phyloP scores from a whole-genome alignment of 2,113 vertebrate genomes.

The Pardalotus punctatus region DNA sequence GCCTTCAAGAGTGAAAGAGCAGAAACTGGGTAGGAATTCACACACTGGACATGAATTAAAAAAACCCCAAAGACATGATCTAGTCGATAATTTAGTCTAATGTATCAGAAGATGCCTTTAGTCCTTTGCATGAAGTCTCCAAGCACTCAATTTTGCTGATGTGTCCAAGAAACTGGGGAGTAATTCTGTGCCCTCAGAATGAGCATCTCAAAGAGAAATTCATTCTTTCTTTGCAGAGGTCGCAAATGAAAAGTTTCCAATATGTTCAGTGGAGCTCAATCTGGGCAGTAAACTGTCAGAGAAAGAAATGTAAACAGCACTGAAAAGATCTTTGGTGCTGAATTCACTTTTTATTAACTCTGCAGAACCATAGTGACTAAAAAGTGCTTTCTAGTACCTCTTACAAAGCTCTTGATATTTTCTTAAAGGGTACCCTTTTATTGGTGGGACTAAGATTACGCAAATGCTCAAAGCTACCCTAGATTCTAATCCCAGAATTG shows the following conservation, averaged over 20 bases:
- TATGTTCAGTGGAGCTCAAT: not conserved
- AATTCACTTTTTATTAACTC: conserved; percentile 10
- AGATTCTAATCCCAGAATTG: not conserved
- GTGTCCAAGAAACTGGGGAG: not conserved
- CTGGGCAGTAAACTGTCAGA: not conserved
- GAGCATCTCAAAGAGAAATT: not conserved
- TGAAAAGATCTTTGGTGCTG: not conserved
- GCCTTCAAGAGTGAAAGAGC: not conserved
- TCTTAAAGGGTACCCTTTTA: not conserved
- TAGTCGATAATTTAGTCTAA: not conserved
- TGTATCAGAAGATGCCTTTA: not conserved
- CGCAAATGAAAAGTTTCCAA: not conserved
- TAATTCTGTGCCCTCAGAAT: not conserved
- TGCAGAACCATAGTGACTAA: not conserved
- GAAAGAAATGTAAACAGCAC: not conserved
- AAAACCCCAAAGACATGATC: not conserved
- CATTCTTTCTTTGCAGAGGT: not conserved
- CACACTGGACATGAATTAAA: not conserved
- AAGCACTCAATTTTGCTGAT: not conserved
- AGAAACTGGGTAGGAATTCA: not conserved
- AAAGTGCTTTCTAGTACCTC: not conserved
- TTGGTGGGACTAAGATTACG: conserved; percentile 16
- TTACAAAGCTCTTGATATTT: not conserved
- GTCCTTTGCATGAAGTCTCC: not conserved
- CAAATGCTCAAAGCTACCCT: not conserved